Base-by-base conservation (phyloP, 2,797 vertebrate genomes). In the Oryzias sinensis region DNA sequence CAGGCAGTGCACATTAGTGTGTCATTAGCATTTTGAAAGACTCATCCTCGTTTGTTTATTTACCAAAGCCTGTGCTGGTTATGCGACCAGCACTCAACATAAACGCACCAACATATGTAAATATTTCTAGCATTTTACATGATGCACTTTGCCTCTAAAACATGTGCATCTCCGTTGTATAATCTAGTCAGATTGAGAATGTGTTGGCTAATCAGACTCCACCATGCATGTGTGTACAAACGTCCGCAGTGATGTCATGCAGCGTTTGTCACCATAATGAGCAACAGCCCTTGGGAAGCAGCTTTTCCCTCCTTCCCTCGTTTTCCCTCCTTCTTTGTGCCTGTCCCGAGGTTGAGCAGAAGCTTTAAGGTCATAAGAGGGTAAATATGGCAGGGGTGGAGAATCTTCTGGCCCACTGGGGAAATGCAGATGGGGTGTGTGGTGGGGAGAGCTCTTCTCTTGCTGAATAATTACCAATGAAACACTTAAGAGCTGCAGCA, bases 201-300 rank as follows among this genome's bases (percentile, higher is more conserved):
- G 50, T 20, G 33, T 37, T 37, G 41, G 45, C 45, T 55, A 65
- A 56, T 62, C 61, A 65, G 56, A 62, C 55, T 55, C 51, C 2
- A 25, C 48, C 11, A 56, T 61, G 66, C 48, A 43, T 49, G 40
- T 57, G 11, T 45, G 52, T 24, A 51, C 27, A 37, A 59, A 64
- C 46, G 56, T 63, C 59, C 16, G 66, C 5, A n/a, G 44, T 66
- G 70, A 84, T 68, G 72, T 79, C 79, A 81, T 16, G 17, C 51
- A 27, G 56, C 27, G 62, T 75, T 72, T 83, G 77, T 81, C 69
- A 79, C 70, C 62, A 55, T 80, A 74, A 69, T 62, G 50, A 72
- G 71, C 42, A 1, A 48, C 8, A 18, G 64, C 63, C 76, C 67
- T 48, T 16, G 46, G 65, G 73, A 69, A 62, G 57, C 11, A 0